Conservation (phyloP, 2,797 vertebrate species). For the Coccyzus lansbergi region DNA sequence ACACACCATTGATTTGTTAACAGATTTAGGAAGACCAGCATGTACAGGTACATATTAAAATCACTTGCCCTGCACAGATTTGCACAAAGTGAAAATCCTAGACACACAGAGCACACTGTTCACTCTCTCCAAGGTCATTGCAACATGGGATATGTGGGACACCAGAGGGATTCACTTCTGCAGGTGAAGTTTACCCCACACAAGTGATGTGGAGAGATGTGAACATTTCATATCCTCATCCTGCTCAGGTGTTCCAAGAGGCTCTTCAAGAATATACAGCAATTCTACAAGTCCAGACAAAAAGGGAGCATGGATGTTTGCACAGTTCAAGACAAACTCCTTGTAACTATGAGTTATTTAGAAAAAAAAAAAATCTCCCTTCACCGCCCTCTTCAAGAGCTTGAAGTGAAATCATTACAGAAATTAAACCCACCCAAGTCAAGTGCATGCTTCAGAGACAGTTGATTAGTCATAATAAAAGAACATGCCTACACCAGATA, state of each 20-base stretch:
- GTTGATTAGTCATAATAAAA: not conserved
- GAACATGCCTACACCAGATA: not conserved
- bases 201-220: not conserved
- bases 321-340: not conserved
- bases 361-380: not conserved
- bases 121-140: not conserved
- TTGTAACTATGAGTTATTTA: not conserved
- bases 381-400: not conserved
- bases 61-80: not conserved
- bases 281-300: not conserved
- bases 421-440: not conserved
- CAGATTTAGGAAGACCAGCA: not conserved
- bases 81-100: not conserved
- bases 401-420: not conserved
- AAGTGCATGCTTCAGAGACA: not conserved
- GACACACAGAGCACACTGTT: not conserved
- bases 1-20: not conserved
- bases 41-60: not conserved
- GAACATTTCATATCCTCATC: not conserved
- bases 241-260: not conserved
- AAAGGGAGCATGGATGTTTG: not conserved
- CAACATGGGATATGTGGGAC: not conserved
- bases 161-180: not conserved
- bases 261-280: not conserved
- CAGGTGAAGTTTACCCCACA: not conserved